phyloP scores from a whole-genome alignment of 1,140 invertebrate species.

The Ylistrum balloti region DNA sequence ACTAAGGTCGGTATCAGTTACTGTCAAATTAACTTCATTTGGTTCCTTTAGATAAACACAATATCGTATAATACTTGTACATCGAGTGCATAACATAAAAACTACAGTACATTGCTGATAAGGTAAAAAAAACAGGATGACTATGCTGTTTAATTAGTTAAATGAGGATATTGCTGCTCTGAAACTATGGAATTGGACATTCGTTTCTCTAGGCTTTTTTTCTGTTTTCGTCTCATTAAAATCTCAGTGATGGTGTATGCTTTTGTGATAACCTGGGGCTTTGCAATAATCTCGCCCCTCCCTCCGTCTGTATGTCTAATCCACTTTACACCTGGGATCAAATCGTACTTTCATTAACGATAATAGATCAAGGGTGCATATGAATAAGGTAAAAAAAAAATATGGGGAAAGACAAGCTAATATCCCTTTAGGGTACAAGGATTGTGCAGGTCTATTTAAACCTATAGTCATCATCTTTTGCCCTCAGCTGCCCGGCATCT shows the following conservation, averaged over 20 bases:
- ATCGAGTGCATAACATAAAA: background rate
- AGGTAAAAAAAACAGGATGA: background rate
- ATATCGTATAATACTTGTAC: background rate
- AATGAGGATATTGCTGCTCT: background rate
- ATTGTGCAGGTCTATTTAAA: background rate
- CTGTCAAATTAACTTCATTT: conserved; percentile 34
- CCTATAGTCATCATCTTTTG: background rate
- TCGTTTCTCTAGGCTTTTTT: background rate
- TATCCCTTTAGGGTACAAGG: background rate
- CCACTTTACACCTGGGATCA: background rate
- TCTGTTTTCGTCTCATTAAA: background rate
- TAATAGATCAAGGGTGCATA: background rate
- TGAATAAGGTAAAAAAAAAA: background rate
- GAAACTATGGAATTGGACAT: background rate
- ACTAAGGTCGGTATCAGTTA: background rate
- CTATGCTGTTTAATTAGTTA: background rate
- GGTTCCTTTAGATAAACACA: background rate
- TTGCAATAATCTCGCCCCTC: background rate
- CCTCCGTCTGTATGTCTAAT: background rate
- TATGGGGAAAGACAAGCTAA: background rate
- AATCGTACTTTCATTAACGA: background rate
- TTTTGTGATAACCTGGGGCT: background rate
- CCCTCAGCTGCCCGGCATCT: conserved; percentile 18
- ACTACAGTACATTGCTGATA: background rate
- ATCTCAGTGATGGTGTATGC: background rate